Base-by-base conservation (phyloP, 2,797 vertebrate genomes). In the Aphelocoma californica region DNA sequence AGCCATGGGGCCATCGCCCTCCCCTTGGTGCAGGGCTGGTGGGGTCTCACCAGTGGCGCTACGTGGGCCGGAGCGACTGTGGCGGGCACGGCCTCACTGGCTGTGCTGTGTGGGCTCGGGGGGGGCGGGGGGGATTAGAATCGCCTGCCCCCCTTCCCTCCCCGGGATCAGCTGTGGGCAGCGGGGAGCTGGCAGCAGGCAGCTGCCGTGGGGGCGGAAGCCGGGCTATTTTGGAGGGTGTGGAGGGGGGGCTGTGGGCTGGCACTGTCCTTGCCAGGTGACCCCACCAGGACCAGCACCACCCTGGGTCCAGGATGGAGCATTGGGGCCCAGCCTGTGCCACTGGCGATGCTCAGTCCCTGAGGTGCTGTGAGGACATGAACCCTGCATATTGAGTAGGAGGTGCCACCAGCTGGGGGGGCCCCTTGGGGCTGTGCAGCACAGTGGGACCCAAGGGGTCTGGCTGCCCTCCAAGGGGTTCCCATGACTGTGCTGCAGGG, bases 141-240 rank as follows among this genome's bases (percentile, higher is more conserved):
- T 70, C 0, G 29, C 88, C 73, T 45, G 69, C 92, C 85, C 88
- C 85, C 92, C 80, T 89, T 80, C 58, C 67, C 48, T 90, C 71
- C 61, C 88, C 2, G 28, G 93, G 95, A 95, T 96, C 91, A 95
- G 84, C 93, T 28, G 74, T 91, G 94, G 94, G 92, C 94, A 91
- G 93, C 92, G 24, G 93, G 92, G 93, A 94, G 86, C 90, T 88
- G 95, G 94, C 82, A 92, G 90, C 83, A 87, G 81, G 92, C 93
- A 96, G 96, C 90, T 96, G 90, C 93, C 34, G 45, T 93, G 96
- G 96, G 95, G 96, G 96, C 92, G 96, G 95, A 93, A 96, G 95
- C 96, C 0, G 32, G 90, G 90, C 93, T 96, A 95, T 96, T 96
- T 96, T 9, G 34, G 69, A 87, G 95, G 90, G 67, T 47, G 53